A percentile compares a stretch with the other conserved stretches of the same genome.
Conservation (phyloP, 2,113 vertebrate species). For the Vulpes ferrilata region DNA sequence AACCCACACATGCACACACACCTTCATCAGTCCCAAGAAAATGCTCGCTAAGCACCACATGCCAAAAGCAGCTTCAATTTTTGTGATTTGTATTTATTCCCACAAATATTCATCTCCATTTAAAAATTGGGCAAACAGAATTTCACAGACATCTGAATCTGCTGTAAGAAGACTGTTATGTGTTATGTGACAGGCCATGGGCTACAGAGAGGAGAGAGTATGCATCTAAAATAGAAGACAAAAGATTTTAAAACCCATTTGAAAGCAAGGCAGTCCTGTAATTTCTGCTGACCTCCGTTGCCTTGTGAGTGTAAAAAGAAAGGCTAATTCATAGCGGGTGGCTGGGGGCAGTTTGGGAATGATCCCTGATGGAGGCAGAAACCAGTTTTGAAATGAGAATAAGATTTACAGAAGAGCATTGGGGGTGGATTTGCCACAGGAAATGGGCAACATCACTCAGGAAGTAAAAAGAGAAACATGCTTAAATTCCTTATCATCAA, state of each 20-base stretch:
- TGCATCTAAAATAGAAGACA: conserved; percentile 20
- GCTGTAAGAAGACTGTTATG: neutral
- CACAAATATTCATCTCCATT: neutral
- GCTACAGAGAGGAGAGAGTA: neutral
- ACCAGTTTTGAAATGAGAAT: conserved; percentile 6
- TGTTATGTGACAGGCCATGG: neutral
- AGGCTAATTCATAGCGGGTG: neutral
- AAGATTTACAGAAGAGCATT: neutral
- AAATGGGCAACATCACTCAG: neutral
- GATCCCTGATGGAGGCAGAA: neutral
- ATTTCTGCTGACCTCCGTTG: neutral
- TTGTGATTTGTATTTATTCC: neutral
- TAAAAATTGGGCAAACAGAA: neutral
- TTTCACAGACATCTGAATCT: neutral
- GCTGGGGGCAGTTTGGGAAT: neutral
- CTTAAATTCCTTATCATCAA: neutral
- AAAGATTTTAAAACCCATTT: neutral
- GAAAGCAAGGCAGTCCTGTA: neutral
- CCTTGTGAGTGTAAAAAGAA: neutral
- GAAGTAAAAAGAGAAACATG: conserved; percentile 1
- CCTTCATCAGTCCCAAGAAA: neutral
- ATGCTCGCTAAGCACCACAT: neutral
- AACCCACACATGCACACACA: neutral
- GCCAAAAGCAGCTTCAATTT: neutral
- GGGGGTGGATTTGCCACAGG: neutral